Conservation (phyloP, 2,113 vertebrate species). For the Hydrolagus affinis region DNA sequence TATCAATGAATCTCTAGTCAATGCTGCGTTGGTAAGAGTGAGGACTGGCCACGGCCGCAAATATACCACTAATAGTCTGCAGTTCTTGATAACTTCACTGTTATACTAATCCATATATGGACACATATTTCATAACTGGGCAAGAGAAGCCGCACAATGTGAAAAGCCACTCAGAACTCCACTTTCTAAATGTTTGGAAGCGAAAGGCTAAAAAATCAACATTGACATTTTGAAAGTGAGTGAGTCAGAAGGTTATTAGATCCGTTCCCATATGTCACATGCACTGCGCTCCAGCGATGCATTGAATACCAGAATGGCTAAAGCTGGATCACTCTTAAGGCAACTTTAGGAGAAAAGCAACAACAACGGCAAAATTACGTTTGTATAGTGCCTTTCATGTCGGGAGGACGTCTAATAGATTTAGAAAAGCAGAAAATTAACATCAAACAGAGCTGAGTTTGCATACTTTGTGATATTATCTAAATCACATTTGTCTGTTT, state of each 20-base stretch:
- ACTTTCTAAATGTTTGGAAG: slow-evolving; percentile 16
- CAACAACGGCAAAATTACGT: too few relatives aligned
- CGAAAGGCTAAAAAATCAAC: slow-evolving; percentile 24
- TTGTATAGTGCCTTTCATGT: too few relatives aligned
- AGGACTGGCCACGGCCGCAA: too few relatives aligned
- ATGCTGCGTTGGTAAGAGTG: not conserved
- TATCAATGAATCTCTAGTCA: not conserved
- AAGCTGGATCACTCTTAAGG: not conserved
- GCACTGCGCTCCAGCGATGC: not conserved
- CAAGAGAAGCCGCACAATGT: too few relatives aligned
- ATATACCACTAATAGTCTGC: not conserved
- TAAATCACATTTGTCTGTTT: too few relatives aligned
- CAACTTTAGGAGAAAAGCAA: not conserved
- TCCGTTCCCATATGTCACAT: slow-evolving; percentile 36
- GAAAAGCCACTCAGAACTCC: not conserved
- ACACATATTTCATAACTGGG: not conserved
- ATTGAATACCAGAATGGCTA: not conserved
- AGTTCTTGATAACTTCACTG: not conserved
- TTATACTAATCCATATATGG: not conserved
- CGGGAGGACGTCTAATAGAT: too few relatives aligned
- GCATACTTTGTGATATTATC: too few relatives aligned
- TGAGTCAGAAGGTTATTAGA: slow-evolving; percentile 37
- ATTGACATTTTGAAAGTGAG: slow-evolving; percentile 40
- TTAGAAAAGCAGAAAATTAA: too few relatives aligned
- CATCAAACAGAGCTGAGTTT: too few relatives aligned